Evolutionary conservation across 2,113 vertebrate species (phyloP), one percentile per base, ranked within the genome.

Genomic region (Emberiza fucata): DNA sequence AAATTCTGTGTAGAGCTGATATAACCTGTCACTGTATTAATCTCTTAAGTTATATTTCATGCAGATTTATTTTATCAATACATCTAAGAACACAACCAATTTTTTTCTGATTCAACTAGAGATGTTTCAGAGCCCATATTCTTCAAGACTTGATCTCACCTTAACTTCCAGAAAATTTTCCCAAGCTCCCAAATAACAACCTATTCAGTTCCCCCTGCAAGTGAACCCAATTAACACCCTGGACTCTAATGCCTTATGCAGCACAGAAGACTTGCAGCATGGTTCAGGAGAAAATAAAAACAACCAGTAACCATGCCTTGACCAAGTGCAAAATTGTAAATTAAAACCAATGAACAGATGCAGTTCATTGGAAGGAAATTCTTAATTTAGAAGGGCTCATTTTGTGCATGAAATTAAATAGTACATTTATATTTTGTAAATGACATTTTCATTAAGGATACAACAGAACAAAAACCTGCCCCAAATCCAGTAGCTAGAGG

Each of bases 401-500:
- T 75, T 53, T 50, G 23, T 70, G 27, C 27, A 29, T 64, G 21
- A 37, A 15, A 69, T 80, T 88, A 85, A 73, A 73, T 0, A 1
- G 21, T 9, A 86, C 28, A 68, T 40, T 53, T 45, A 27, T 33
- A 50, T 42, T 71, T 33, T 6, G 33, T 21, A 75, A 85, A 71
- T 39, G 4, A 18, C 4, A 53, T 44, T 95, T 90, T 80, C 23
- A n/a, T 83, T 66, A 86, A 71, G n/a, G 45, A 90, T 78, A 81
- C 6, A 83, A 75, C 5, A 93, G 45, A 97, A 96, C 27, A 93
- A 95, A 96, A 97, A 93, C 98, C 87, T 98, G 99, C 99, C 81
- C 98, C 99, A 98, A 98, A 98, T 79, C 98, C 98, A 78, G 99
- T 98, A 81, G 97, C 98, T 95, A 99, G 94, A 66, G 99, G 96